Base-by-base conservation (phyloP, 2,113 vertebrate species). In the Caretta caretta region DNA sequence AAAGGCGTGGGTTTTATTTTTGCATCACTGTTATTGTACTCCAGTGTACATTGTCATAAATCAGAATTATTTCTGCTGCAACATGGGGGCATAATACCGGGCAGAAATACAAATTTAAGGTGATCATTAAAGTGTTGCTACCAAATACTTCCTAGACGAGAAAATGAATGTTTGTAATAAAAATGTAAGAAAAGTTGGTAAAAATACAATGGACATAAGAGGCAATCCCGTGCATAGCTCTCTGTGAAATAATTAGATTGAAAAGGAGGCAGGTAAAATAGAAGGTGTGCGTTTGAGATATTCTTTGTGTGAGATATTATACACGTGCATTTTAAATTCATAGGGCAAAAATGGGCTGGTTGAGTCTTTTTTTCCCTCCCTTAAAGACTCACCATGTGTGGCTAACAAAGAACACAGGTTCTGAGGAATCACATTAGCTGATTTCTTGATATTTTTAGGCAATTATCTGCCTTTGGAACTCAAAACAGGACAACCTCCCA, bases 1-100 rank as follows among this genome's bases (percentile, higher is more conserved):
- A 94, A 97, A 97, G 95, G 97, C 94, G 96, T 96, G 96, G 91
- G 95, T 96, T 97, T 97, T 97, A 96, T 97, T 97, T 97, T 97
- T 97, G 95, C 95, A 90, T 96, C 94, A 90, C 94, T 93, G 94
- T 97, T 98, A 96, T 96, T 97, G 97, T 97, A 94, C 94, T 97
- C 95, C 89, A 89, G 93, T 97, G 97, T 93, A 97, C 95, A 92
- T 96, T 51, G 94, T 42, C 96, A 87, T 98, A 97, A 98, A 97
- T 98, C 97, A 97, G 95, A 97, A 97, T 98, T 98, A 97, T 97
- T 98, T 97, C 97, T 95, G 92, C 94, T 93, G 90, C 97, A 95
- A 96, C 96, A 79, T 4, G 83, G 96, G 75, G 96, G 96, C 94
- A 94, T 72, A 94, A 96, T 83, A 88, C 95, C 78, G 88, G 83